Conservation (phyloP, 2,888 invertebrate species). For the Cryptocephalus primarius region DNA sequence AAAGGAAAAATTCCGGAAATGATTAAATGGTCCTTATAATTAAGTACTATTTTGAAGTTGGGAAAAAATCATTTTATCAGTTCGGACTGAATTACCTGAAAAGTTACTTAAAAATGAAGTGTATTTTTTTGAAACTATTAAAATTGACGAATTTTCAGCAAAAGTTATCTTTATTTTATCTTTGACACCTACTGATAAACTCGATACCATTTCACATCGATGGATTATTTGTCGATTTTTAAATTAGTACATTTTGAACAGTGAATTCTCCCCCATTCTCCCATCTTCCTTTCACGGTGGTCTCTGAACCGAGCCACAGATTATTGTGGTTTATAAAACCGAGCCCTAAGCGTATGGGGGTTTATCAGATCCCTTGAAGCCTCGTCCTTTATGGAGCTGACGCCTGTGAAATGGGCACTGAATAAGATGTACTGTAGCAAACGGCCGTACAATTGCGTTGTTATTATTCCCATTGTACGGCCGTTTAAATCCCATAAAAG, state of each 20-base stretch:
- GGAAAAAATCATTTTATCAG: too few relatives aligned
- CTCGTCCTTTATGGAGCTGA: constrained; percentile 25
- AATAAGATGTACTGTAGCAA: constrained; percentile 23
- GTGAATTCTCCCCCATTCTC: too few relatives aligned
- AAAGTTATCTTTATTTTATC: too few relatives aligned
- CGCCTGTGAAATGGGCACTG: constrained; percentile 30
- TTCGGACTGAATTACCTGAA: too few relatives aligned
- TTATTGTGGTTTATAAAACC: constrained; percentile 3
- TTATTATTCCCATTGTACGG: constrained; percentile 15
- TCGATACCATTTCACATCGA: background rate
- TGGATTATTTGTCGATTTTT: too few relatives aligned
- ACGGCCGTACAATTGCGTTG: constrained; percentile 19
- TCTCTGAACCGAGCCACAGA: constrained; percentile 11
- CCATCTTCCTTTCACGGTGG: background rate
- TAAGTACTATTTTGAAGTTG: too few relatives aligned
- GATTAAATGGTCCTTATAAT: too few relatives aligned
- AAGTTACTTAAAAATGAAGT: background rate
- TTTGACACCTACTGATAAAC: background rate
- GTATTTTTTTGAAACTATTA: background rate
- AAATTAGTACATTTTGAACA: too few relatives aligned
- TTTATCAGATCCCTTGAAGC: constrained; percentile 26
- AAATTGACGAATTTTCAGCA: background rate
- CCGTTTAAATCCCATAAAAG: constrained; percentile 7
- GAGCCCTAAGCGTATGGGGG: constrained; percentile 14
- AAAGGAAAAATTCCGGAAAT: too few relatives aligned